These are phyloP conservation scores for Peribatodes rhomboidaria DNA, from an alignment of 2,888 invertebrate genomes.

Conservation along the genomic window DNA sequence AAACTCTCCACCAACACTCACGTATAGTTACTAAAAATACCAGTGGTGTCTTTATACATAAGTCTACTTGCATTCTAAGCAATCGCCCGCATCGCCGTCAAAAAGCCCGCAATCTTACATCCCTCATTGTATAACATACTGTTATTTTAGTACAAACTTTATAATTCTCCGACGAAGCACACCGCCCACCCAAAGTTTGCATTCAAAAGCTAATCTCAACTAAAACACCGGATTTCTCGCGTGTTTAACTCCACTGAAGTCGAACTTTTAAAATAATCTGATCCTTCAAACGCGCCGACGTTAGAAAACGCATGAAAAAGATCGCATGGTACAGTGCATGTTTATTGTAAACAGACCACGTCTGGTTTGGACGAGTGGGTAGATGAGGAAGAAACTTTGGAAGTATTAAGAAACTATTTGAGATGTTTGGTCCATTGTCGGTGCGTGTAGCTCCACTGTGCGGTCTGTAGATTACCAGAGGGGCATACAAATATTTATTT, in stretches of 20 bases:
- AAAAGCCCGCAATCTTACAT: conserved; percentile 41
- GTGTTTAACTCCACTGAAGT: conserved; percentile 46
- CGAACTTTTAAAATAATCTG: conserved; percentile 57
- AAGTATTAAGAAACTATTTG: conserved; percentile 18
- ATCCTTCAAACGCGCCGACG: conserved; percentile 48
- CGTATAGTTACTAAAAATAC: too few species aligned
- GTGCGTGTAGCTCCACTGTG: conserved; percentile 11
- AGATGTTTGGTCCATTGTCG: conserved; percentile 20
- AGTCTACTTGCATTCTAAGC: conserved; percentile 8
- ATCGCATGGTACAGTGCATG: conserved; percentile 46
- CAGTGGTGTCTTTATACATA: conserved; percentile 3
- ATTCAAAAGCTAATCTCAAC: conserved; percentile 50
- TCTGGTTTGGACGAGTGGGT: conserved; percentile 19
- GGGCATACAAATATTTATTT: background rate
- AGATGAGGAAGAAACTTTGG: conserved; percentile 18
- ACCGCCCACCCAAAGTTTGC: conserved; percentile 62
- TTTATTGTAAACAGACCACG: conserved; percentile 51
- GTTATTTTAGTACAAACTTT: conserved; percentile 52
- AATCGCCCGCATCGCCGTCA: conserved; percentile 46
- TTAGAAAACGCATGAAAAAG: conserved; percentile 41
- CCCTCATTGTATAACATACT: conserved; percentile 49
- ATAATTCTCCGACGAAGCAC: conserved; percentile 47
- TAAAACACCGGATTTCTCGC: conserved; percentile 56
- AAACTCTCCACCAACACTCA: too few species aligned
- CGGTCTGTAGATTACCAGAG: conserved; percentile 22